These are phyloP conservation scores for Epistrophe grossulariae DNA, from an alignment of 2,888 invertebrate genomes.

Conservation along the genomic window DNA sequence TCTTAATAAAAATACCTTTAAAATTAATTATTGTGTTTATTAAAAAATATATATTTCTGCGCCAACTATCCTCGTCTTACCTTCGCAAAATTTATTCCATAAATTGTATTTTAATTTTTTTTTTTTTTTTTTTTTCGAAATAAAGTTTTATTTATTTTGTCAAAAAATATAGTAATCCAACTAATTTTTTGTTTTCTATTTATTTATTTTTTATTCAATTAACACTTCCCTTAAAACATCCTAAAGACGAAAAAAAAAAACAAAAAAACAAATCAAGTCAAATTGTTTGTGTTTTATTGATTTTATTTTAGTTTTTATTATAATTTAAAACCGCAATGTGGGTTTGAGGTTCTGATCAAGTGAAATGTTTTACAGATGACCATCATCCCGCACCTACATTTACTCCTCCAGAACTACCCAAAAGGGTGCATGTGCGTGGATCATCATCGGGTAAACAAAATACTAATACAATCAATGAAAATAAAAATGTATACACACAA, in stretches of 20 bases:
- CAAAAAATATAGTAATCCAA: not conserved
- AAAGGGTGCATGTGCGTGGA: slow-evolving; percentile 99
- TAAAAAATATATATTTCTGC: slow-evolving; percentile 8
- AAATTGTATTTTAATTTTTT: not conserved
- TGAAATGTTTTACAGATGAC: slow-evolving; percentile 93
- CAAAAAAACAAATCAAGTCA: slow-evolving; percentile 20
- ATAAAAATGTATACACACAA: slow-evolving; percentile 57
- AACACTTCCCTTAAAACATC: slow-evolving; percentile 26
- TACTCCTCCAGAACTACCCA: slow-evolving; percentile 99
- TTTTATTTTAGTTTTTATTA: slow-evolving; percentile 60
- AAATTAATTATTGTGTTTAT: not conserved
- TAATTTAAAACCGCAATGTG: slow-evolving; percentile 66
- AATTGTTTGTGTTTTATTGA: slow-evolving; percentile 44
- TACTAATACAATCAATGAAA: slow-evolving; percentile 73
- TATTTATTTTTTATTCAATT: not conserved
- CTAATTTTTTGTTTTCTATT: not conserved
- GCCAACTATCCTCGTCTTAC: slow-evolving; percentile 58
- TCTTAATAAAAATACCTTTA: not conserved
- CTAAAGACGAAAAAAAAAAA: slow-evolving; percentile 43
- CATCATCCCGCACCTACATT: slow-evolving; percentile 98
- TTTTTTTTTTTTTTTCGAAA: slow-evolving; percentile 2
- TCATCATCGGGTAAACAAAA: slow-evolving; percentile 84
- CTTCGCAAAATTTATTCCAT: slow-evolving; percentile 1
- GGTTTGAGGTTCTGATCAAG: slow-evolving; percentile 87
- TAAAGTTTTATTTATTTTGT: not conserved